These are phyloP conservation scores for Cerceris rybyensis DNA, from an alignment of 2,888 invertebrate genomes.

Conservation along the genomic window DNA sequence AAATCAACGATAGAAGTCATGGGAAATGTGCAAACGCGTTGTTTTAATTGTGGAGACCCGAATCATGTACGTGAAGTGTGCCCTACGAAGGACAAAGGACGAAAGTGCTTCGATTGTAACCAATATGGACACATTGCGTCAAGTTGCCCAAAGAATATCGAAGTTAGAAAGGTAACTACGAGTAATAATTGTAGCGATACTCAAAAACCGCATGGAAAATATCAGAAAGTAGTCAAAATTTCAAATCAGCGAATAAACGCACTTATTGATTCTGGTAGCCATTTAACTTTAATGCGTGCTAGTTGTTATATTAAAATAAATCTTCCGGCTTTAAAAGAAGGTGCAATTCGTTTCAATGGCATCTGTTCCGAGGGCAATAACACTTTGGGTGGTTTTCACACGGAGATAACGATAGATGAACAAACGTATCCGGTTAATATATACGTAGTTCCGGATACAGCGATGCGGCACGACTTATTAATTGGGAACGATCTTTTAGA, in stretches of 20 bases:
- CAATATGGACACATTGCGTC: conserved; percentile 16
- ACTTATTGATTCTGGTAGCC: conserved; percentile 37
- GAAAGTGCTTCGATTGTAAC: neutral
- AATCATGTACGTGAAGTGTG: neutral
- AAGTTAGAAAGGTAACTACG: neutral
- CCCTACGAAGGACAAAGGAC: neutral
- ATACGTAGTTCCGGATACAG: too few species aligned
- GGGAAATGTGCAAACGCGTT: neutral
- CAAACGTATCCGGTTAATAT: too few species aligned
- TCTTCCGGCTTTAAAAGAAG: conserved; percentile 6
- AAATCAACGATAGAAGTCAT: neutral
- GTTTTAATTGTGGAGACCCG: conserved; percentile 12
- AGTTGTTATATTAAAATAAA: conserved; percentile 33
- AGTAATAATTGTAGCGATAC: conserved; percentile 2
- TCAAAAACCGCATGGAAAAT: conserved; percentile 5
- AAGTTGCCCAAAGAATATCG: neutral
- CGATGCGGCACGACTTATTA: too few species aligned
- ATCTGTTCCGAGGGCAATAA: too few species aligned
- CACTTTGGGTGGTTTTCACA: too few species aligned
- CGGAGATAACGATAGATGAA: too few species aligned
- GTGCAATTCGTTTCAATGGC: neutral
- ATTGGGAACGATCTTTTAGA: too few species aligned
- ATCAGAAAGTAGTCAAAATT: conserved; percentile 17
- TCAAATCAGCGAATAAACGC: conserved; percentile 8
- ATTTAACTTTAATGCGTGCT: conserved; percentile 34